Base-by-base conservation (phyloP, 53 echinoderm and acorn worm genomes). In the Crossaster papposus region DNA sequence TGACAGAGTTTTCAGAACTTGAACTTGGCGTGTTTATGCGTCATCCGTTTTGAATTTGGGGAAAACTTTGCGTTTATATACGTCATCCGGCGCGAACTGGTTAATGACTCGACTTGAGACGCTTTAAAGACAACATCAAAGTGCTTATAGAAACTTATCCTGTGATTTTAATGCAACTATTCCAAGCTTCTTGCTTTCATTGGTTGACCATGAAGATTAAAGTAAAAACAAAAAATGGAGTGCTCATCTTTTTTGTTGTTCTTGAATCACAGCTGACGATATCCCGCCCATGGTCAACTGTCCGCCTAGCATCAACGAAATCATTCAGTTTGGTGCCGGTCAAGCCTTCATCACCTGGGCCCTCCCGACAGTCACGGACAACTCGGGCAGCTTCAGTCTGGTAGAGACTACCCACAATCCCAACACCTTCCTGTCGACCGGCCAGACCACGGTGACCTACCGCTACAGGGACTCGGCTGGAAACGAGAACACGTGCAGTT, bases 391-490 rank as follows among this genome's bases (percentile, higher is more conserved):
- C 28, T 83, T 89, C 64, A 76, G 54, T 22, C 80, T 95, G 58
- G 68, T 83, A 0, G 72, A 73, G 78, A 89, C 82, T 29, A 83
- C 83, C 36, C 79, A 92, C 72, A 44, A 44, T 15, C 89, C 95
- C 0, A 90, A 90, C 1, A 79, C 83, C 36, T 92, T 89, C 83
- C 93, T 95, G 76, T 80, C 83, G 18, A 90, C 92, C 14, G 95
- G 95, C 5, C 54, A 44, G 36, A 90, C 91, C 35, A 73, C n/a
- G 5, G 92, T 95, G 36, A 92, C 92, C 24, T 95, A 95, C 79
- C 88, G 90, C 0, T 95, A 90, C 75, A 77, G 87, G 15, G 95
- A 95, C 83, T 80, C 91, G 11, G 85, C 95, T 20, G 91, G 91
- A 63, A 95, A 95, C 51, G 64, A 78, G 58, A 93, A 91, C 72